These are phyloP conservation scores for Zosterops pallidus DNA, from an alignment of 2,113 vertebrate species.

Conservation along the genomic window DNA sequence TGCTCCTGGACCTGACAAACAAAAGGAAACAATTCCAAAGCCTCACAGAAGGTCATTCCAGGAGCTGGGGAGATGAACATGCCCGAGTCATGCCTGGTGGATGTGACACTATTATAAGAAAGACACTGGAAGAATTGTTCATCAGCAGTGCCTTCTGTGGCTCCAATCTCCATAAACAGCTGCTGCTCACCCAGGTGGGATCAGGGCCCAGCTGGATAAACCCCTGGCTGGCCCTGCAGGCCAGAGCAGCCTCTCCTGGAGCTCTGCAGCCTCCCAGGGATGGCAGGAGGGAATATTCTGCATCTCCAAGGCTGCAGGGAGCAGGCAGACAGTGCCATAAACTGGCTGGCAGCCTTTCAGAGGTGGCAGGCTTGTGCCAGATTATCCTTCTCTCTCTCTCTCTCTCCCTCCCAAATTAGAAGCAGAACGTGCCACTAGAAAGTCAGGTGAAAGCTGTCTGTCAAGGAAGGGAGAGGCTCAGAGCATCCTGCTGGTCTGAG, in stretches of 20 bases:
- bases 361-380: slow-evolving; percentile 48
- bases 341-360: slow-evolving; percentile 38
- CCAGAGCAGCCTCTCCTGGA: neutral
- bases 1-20: neutral
- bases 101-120: neutral
- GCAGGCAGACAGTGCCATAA: slow-evolving; percentile 1
- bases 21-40: neutral
- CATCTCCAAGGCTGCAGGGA: neutral
- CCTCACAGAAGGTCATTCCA: neutral
- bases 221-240: neutral
- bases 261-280: neutral
- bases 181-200: neutral
- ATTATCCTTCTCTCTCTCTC: slow-evolving; percentile 2
- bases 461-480: slow-evolving; percentile 24
- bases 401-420: slow-evolving; percentile 36
- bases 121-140: slow-evolving; percentile 16
- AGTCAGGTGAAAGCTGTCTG: slow-evolving; percentile 55
- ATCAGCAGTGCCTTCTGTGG: neutral
- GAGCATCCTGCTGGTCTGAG: neutral
- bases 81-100: neutral
- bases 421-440: slow-evolving; percentile 59
- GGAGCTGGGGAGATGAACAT: neutral
- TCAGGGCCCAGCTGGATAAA: neutral
- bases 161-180: slow-evolving; percentile 15
- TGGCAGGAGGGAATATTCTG: neutral